A percentile compares a stretch with the other conserved stretches of the same genome.
These are phyloP conservation scores for Scopus umbretta DNA, from an alignment of 2,113 vertebrate species.

Conservation along the genomic window DNA sequence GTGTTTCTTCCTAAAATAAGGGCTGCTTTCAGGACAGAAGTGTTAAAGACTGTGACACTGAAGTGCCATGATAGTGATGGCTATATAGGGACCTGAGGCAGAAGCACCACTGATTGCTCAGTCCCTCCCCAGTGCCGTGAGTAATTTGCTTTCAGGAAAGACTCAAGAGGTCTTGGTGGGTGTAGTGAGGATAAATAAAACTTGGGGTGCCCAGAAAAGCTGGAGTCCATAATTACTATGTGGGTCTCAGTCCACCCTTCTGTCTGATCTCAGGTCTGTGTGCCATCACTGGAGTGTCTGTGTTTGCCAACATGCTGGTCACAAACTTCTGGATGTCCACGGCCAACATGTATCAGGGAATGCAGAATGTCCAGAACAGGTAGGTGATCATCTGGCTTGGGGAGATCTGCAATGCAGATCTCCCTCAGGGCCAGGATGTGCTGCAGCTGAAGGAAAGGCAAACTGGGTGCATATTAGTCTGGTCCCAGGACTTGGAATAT, in stretches of 20 bases:
- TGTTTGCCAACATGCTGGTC: constrained; percentile 91
- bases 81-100: background rate
- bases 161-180: background rate
- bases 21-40: background rate
- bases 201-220: background rate
- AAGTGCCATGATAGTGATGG: too few relatives aligned
- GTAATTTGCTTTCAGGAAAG: background rate
- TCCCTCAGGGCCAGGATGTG: background rate
- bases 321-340: constrained; percentile 86
- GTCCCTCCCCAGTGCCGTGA: background rate
- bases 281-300: constrained; percentile 85
- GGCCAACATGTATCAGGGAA: constrained; percentile 67
- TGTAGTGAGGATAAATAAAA: background rate
- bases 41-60: background rate
- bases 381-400: background rate
- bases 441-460: background rate
- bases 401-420: background rate
- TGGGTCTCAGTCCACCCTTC: background rate
- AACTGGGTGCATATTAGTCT: background rate
- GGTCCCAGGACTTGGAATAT: background rate
- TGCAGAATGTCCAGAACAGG: constrained; percentile 76
- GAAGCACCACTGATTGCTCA: background rate
- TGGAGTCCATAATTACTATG: background rate
- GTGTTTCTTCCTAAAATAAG: background rate
- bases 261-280: constrained; percentile 76